A percentile compares a stretch with the other conserved stretches of the same genome.
These are phyloP conservation scores for Vipera latastei DNA, from an alignment of 2,797 vertebrate species.

Conservation along the genomic window DNA sequence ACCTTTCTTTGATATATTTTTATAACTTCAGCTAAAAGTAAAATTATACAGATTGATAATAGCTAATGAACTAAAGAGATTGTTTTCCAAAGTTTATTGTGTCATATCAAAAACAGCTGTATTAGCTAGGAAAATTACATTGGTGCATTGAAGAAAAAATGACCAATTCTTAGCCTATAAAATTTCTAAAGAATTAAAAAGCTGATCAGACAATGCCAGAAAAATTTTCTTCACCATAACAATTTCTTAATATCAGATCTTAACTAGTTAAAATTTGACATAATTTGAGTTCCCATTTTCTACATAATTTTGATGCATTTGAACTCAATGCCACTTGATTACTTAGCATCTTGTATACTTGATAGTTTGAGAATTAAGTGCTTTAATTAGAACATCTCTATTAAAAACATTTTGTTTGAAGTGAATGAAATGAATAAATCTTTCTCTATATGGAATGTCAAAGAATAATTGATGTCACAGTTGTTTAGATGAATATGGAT, in stretches of 20 bases:
- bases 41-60: conserved; percentile 62
- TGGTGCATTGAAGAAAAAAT: conserved; percentile 29
- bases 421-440: neutral
- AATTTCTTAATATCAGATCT: neutral
- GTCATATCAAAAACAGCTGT: conserved; percentile 26
- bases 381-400: neutral
- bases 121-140: conserved; percentile 43
- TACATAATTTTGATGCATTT: neutral
- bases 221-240: neutral
- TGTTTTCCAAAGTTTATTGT: conserved; percentile 41
- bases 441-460: neutral
- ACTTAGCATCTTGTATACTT: neutral
- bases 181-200: neutral
- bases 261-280: neutral
- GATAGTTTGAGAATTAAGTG: neutral
- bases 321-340: neutral
- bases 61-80: conserved; percentile 50
- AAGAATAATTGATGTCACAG: neutral
- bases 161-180: neutral
- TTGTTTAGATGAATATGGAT: neutral
- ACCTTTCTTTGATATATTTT: conserved; percentile 49
- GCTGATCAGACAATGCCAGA: neutral
- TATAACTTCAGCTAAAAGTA: conserved; percentile 50
- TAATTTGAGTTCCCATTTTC: neutral
- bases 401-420: neutral